Evolutionary conservation across 2,888 invertebrate species (phyloP).

Genomic region (Quadroppia sp.): DNA sequence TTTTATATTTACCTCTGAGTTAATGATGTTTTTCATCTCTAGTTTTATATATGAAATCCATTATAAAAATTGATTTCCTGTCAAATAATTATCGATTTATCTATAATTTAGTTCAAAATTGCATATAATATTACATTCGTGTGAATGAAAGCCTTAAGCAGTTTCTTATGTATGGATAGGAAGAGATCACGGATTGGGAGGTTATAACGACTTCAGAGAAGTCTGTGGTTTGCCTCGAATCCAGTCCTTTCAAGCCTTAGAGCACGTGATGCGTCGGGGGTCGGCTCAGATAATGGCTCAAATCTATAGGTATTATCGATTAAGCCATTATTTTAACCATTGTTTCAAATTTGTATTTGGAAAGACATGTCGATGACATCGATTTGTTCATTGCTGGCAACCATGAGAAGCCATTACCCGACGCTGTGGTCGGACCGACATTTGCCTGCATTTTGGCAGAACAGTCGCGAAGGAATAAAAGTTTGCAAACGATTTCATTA

Average conservation of each 20-base stretch:
- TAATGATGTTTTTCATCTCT: no score
- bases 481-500: background rate
- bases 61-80: no score
- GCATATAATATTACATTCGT: no score
- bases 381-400: conserved; percentile 48
- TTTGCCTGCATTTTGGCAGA: conserved; percentile 49
- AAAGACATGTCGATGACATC: conserved; percentile 47
- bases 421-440: conserved; percentile 47
- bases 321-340: background rate
- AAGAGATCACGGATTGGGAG: conserved; percentile 68
- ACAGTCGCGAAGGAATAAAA: conserved; percentile 46
- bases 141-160: no score
- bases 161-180: conserved; percentile 50
- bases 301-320: conserved; percentile 40
- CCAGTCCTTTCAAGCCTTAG: conserved; percentile 62
- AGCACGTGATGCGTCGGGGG: conserved; percentile 54
- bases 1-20: no score
- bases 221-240: conserved; percentile 65
- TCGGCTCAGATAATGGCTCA: conserved; percentile 43
- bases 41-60: no score
- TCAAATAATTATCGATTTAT: no score
- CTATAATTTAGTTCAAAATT: no score
- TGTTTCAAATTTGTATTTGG: background rate
- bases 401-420: conserved; percentile 47
- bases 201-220: conserved; percentile 71